phyloP scores from a whole-genome alignment of 2,113 vertebrate genomes.

The Anser cygnoides region DNA sequence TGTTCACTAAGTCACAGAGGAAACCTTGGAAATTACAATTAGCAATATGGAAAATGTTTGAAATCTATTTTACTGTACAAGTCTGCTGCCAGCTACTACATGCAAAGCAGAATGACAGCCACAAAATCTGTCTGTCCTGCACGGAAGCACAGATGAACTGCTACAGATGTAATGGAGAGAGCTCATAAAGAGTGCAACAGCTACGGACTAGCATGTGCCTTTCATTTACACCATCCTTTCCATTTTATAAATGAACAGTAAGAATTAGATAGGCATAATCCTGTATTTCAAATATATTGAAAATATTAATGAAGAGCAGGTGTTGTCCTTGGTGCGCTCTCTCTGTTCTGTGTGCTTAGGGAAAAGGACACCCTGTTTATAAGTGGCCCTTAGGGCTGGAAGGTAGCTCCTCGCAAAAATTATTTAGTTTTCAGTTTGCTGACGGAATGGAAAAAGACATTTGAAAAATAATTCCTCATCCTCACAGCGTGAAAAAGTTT shows the following conservation, averaged over 20 bases:
- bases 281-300: background rate
- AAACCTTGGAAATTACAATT: conserved; percentile 74
- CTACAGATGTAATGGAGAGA: background rate
- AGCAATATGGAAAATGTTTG: conserved; percentile 49
- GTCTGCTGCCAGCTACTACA: conserved; percentile 50
- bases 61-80: conserved; percentile 61
- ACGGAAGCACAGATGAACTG: background rate
- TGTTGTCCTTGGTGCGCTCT: background rate
- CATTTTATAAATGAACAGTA: background rate
- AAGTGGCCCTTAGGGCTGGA: background rate
- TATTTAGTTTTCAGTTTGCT: background rate
- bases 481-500: background rate
- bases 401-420: background rate
- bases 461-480: background rate
- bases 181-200: background rate
- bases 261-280: background rate
- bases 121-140: background rate
- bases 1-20: conserved; percentile 62
- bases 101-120: conserved; percentile 51
- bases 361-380: background rate
- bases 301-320: background rate
- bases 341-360: conserved; percentile 3
- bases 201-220: background rate
- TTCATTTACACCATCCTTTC: background rate
- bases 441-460: background rate